Percentiles rank a stretch among this genome's conserved stretches.
phyloP scores from a whole-genome alignment of 2,888 invertebrate species.

The Philereme vetulata region DNA sequence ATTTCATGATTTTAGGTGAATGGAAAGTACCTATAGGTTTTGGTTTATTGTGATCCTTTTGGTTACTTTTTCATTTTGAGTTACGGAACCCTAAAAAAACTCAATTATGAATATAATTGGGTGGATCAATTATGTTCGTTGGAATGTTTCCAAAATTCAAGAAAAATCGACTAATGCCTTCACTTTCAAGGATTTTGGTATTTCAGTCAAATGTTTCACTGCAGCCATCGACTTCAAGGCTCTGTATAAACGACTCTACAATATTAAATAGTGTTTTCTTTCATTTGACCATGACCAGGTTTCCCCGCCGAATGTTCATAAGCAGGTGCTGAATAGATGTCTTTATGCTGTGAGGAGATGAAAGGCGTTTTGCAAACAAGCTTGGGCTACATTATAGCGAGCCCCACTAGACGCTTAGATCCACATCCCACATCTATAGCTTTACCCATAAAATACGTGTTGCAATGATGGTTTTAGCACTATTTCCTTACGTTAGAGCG shows the following conservation, averaged over 20 bases:
- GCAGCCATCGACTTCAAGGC: background rate
- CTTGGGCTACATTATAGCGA: constrained; percentile 6
- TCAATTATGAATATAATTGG: no score
- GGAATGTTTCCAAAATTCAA: background rate
- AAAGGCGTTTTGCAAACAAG: constrained; percentile 32
- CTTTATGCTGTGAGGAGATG: constrained; percentile 29
- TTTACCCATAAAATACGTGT: no score
- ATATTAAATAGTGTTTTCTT: background rate
- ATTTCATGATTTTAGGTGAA: no score
- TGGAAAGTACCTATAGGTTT: no score
- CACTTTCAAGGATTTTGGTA: background rate
- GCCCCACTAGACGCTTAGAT: no score
- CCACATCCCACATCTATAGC: no score
- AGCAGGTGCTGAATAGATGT: constrained; percentile 27
- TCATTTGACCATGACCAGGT: constrained; percentile 34
- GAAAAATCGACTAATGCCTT: background rate
- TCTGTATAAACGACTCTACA: no score
- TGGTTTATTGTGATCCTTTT: no score
- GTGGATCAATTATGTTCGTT: background rate
- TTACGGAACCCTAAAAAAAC: no score
- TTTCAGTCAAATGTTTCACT: background rate
- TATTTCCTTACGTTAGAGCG: no score
- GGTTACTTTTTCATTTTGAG: no score
- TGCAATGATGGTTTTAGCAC: no score
- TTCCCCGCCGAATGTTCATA: constrained; percentile 13